These are phyloP conservation scores for Clangula hyemalis DNA, from an alignment of 2,797 vertebrate species.

Conservation along the genomic window DNA sequence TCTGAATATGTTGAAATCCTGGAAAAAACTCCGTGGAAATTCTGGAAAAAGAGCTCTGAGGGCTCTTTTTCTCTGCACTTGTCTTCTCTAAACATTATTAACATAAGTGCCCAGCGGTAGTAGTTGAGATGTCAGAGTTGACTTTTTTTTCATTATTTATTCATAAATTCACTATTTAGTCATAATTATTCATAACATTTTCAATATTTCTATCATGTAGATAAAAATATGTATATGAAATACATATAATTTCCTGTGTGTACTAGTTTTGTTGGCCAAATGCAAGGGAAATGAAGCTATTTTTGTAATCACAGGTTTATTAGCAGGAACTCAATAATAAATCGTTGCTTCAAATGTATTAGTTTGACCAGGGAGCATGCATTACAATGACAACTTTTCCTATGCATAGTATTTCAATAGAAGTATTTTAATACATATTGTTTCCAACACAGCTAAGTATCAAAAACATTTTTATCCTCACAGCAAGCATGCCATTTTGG, in stretches of 20 bases:
- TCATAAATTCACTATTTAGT: background rate
- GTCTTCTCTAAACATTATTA: background rate
- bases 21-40: background rate
- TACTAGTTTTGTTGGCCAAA: background rate
- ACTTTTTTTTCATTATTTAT: background rate
- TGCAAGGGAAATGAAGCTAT: background rate
- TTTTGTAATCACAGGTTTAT: background rate
- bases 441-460: background rate
- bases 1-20: background rate
- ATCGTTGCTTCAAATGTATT: background rate
- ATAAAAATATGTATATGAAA: background rate
- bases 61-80: background rate
- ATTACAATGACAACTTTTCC: background rate
- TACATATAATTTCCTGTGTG: background rate
- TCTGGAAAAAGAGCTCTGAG: background rate
- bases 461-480: background rate
- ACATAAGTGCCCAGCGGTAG: background rate
- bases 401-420: background rate
- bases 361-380: background rate
- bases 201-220: background rate
- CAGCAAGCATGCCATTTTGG: background rate
- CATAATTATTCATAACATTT: background rate
- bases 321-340: background rate
- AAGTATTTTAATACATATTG: background rate
- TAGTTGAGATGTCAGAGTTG: background rate